Conservation (phyloP, 1,140 invertebrate genomes). For the Diorhabda carinulata region DNA sequence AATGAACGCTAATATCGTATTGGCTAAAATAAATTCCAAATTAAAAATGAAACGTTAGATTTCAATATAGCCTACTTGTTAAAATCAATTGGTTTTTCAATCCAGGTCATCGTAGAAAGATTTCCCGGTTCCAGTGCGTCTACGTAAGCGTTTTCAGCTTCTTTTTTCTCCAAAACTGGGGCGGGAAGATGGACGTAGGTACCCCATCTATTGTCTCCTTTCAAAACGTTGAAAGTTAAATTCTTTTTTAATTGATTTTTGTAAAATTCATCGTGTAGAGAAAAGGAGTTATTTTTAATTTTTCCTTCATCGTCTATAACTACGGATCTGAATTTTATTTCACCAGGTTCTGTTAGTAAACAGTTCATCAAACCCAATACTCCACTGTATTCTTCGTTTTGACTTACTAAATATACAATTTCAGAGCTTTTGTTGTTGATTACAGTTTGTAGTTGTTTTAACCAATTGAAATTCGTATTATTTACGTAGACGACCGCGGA, state of each 20-base stretch:
- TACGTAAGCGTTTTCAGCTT: conserved; percentile 67
- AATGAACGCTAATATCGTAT: conserved; percentile 50
- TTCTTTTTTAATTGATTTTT: conserved; percentile 56
- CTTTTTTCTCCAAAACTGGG: conserved; percentile 18
- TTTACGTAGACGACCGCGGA: conserved; percentile 56
- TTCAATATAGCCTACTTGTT: not conserved
- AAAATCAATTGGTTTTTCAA: conserved; percentile 54
- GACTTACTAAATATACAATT: conserved; percentile 63
- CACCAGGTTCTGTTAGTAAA: conserved; percentile 76
- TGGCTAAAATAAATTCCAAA: not conserved
- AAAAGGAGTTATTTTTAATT: conserved; percentile 53
- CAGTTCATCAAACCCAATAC: conserved; percentile 85
- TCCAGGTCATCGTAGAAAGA: conserved; percentile 77
- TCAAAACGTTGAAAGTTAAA: conserved; percentile 64
- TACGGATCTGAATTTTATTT: conserved; percentile 62
- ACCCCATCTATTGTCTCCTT: conserved; percentile 58
- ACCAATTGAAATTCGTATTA: conserved; percentile 72
- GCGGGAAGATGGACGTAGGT: conserved; percentile 49
- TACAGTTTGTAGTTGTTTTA: conserved; percentile 71
- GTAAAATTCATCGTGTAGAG: conserved; percentile 60
- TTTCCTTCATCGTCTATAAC: conserved; percentile 58
- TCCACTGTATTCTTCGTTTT: conserved; percentile 67
- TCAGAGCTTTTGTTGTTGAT: conserved; percentile 59
- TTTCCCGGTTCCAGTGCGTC: conserved; percentile 78
- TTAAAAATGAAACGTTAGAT: not conserved